These are phyloP conservation scores for Phrynocephalus versicolor DNA, from an alignment of 2,113 vertebrate species.

Conservation along the genomic window DNA sequence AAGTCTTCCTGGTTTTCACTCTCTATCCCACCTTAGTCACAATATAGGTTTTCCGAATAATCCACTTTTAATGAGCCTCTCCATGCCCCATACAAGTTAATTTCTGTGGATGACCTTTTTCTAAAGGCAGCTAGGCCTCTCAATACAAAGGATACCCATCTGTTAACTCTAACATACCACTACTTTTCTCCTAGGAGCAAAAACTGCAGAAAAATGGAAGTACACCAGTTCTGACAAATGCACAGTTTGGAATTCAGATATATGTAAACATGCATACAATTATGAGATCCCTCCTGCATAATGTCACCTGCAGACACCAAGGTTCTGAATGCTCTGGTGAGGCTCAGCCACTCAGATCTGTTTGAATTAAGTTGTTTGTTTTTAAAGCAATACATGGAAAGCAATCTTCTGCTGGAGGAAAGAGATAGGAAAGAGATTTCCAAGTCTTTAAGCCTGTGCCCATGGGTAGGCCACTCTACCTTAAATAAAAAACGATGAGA, in stretches of 20 bases:
- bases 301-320: conserved; percentile 2
- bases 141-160: neutral
- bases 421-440: neutral
- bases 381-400: conserved; percentile 10
- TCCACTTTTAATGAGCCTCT: neutral
- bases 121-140: neutral
- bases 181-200: conserved; percentile 24
- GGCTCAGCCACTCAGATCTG: conserved; percentile 24
- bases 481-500: neutral
- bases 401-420: neutral
- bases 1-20: neutral
- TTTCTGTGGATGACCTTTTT: conserved; percentile 3
- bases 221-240: conserved; percentile 64
- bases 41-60: neutral
- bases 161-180: neutral
- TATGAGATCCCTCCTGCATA: conserved; percentile 59
- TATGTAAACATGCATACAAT: conserved; percentile 67
- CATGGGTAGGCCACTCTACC: neutral
- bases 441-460: fast-evolving
- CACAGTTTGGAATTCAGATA: conserved; percentile 66
- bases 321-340: neutral
- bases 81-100: neutral
- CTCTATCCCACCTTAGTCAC: neutral
- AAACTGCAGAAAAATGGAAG: conserved; percentile 55
- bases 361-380: conserved; percentile 36